Conservation (phyloP, 2,113 vertebrate species). For the Circaetus cinerascens region DNA sequence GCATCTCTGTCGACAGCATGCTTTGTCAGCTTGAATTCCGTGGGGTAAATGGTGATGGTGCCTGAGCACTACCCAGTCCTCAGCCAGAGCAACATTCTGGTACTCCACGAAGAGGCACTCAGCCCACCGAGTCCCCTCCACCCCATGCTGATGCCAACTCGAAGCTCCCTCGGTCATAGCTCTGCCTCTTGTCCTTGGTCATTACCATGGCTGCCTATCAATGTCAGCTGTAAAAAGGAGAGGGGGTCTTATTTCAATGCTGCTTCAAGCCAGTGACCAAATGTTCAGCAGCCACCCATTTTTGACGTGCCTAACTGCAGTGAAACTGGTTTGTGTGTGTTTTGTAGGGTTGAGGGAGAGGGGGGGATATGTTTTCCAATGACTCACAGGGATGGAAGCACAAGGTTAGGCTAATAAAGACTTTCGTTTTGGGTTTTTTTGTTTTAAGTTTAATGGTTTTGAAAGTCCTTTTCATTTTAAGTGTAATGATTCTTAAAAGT, state of each 20-base stretch:
- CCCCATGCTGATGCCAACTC: neutral
- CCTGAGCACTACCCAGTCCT: neutral
- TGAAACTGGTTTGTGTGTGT: neutral
- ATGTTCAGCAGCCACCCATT: neutral
- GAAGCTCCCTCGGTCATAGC: fast-evolving
- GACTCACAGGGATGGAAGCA: neutral
- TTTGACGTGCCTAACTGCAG: neutral
- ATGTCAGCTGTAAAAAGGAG: neutral
- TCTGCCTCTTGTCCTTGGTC: neutral
- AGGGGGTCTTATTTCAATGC: neutral
- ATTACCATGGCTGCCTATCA: neutral
- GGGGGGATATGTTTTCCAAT: neutral
- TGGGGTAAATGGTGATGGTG: neutral
- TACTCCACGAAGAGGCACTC: neutral
- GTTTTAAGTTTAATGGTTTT: neutral
- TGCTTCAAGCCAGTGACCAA: neutral
- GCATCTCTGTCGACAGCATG: fast-evolving
- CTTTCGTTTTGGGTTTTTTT: neutral
- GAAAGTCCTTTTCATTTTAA: neutral
- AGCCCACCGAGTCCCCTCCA: neutral
- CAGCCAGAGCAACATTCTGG: neutral
- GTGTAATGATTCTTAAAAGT: neutral
- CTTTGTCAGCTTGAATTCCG: fast-evolving
- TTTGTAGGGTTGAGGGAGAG: neutral
- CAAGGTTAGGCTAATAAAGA: neutral